A percentile compares a stretch with the other conserved stretches of the same genome.
These are phyloP conservation scores for Festucalex cinctus DNA, from an alignment of 2,113 vertebrate genomes.

Conservation along the genomic window DNA sequence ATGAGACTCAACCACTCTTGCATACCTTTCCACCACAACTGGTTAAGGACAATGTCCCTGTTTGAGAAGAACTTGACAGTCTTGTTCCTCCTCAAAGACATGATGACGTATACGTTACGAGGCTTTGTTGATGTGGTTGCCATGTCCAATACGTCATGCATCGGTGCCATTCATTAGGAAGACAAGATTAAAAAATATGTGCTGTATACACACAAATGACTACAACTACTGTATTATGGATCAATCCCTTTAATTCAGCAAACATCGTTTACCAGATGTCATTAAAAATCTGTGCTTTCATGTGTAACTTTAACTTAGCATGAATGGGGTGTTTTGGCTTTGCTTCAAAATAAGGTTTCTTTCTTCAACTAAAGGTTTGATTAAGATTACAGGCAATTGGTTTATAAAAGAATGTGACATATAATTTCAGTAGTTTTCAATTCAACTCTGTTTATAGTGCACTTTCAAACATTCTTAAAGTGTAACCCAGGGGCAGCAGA, in stretches of 20 bases:
- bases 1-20: constrained; percentile 27
- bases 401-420: too few relatives aligned
- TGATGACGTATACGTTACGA: neutral
- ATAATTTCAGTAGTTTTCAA: too few relatives aligned
- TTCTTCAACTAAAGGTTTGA: too few relatives aligned
- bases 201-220: neutral
- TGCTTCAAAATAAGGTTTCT: too few relatives aligned
- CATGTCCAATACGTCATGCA: neutral
- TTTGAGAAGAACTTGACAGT: constrained; percentile 8
- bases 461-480: too few relatives aligned
- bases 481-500: too few relatives aligned
- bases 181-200: neutral
- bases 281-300: neutral
- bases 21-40: constrained; percentile 18
- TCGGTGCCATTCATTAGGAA: neutral
- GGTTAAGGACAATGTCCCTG: neutral
- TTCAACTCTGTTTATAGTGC: too few relatives aligned
- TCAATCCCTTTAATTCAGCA: neutral
- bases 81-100: constrained; percentile 9
- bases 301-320: neutral
- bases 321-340: too few relatives aligned
- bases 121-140: neutral
- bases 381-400: too few relatives aligned
- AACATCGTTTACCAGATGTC: neutral
- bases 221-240: too few relatives aligned